Conservation (phyloP, 2,797 vertebrate species). For the Melanotaenia trifasciata region DNA sequence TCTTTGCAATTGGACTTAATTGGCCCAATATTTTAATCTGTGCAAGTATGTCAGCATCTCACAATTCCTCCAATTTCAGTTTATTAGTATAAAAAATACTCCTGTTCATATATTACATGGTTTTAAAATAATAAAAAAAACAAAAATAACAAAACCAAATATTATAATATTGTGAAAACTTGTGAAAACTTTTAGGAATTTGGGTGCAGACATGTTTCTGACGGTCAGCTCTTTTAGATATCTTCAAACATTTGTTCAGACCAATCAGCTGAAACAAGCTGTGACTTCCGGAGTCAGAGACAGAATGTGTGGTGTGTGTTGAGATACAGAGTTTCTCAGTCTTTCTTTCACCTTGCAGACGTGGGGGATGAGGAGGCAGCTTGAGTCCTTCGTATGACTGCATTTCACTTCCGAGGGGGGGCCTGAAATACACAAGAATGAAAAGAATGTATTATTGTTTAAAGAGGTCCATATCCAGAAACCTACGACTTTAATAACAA, state of each 20-base stretch:
- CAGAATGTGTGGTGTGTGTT: too few relatives aligned
- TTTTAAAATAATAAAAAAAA: slow-evolving; percentile 20
- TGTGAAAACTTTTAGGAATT: not conserved
- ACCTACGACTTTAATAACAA: not conserved
- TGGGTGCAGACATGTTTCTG: too few relatives aligned
- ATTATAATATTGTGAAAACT: not conserved
- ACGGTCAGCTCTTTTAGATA: slow-evolving; percentile 47
- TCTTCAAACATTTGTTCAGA: slow-evolving; percentile 75
- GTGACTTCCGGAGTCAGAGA: too few relatives aligned
- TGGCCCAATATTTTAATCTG: too few relatives aligned
- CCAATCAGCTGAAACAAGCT: slow-evolving; percentile 28
- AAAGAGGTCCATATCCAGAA: not conserved
- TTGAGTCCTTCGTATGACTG: not conserved
- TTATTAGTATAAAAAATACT: not conserved
- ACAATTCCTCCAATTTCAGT: not conserved
- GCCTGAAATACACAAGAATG: slow-evolving; percentile 56
- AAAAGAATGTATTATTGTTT: not conserved
- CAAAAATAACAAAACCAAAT: not conserved
- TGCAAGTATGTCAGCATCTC: not conserved
- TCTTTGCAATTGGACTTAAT: too few relatives aligned
- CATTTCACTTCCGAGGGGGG: slow-evolving; percentile 34
- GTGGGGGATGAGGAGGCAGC: not conserved
- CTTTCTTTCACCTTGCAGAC: slow-evolving; percentile 19
- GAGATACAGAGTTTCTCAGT: not conserved
- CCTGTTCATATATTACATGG: not conserved